Conservation (phyloP, 2,888 invertebrate genomes). For the Tachina lurida region DNA sequence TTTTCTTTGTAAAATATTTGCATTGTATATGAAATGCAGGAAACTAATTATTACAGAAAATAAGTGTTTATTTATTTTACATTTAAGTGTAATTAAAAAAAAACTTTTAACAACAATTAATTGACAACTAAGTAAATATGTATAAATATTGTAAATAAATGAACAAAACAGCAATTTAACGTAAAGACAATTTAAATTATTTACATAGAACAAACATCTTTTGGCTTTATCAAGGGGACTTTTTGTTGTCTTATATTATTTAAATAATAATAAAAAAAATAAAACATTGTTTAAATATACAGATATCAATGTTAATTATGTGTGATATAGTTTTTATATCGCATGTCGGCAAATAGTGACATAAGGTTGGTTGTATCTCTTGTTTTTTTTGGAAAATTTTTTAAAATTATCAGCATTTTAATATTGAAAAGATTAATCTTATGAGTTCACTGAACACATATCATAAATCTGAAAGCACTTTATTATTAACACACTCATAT, state of each 20-base stretch:
- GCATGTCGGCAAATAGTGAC: slow-evolving; percentile 27
- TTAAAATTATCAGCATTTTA: slow-evolving; percentile 19
- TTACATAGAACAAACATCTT: slow-evolving; percentile 39
- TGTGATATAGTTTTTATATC: slow-evolving; percentile 26
- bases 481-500: slow-evolving; percentile 8
- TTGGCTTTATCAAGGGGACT: slow-evolving; percentile 27
- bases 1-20: too few species aligned
- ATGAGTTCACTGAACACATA: slow-evolving; percentile 26
- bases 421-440: slow-evolving; percentile 26
- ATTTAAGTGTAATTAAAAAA: slow-evolving; percentile 28
- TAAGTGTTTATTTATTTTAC: slow-evolving; percentile 20
- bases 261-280: background rate
- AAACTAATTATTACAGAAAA: background rate
- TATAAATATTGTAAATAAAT: slow-evolving; percentile 3
- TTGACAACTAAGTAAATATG: slow-evolving; percentile 42
- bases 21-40: too few species aligned
- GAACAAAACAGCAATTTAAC: slow-evolving; percentile 36
- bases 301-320: slow-evolving; percentile 28
- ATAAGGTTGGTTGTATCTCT: background rate
- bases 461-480: background rate
- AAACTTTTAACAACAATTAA: slow-evolving; percentile 16
- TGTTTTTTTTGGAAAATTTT: slow-evolving; percentile 38
- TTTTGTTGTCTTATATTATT: background rate
- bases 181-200: slow-evolving; percentile 36
- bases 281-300: slow-evolving; percentile 13